Percentiles rank a stretch among this genome's conserved stretches.
Evolutionary conservation across 2,888 invertebrate genomes (phyloP).

Genomic region (Metacarcinus magister): DNA sequence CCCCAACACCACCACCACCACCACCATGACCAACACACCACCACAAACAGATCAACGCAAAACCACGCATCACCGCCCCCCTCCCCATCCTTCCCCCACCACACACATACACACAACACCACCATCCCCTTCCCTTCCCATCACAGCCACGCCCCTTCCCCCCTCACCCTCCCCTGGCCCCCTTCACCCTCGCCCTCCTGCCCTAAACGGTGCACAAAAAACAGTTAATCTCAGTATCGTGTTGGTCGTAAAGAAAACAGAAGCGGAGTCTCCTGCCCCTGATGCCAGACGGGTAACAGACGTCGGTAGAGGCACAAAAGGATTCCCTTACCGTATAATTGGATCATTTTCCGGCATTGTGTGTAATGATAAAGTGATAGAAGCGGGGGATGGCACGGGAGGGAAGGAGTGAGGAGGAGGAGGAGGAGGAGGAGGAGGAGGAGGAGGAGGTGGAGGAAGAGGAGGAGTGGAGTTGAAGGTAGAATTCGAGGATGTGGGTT

Average conservation of each 20-base stretch:
- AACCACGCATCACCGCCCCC: not conserved
- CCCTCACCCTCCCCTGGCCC: not conserved
- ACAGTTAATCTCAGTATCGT: constrained; percentile 41
- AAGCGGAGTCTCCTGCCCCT: not conserved
- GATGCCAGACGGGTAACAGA: constrained; percentile 37
- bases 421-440: not conserved
- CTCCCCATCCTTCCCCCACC: not conserved
- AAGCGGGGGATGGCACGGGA: constrained; percentile 11
- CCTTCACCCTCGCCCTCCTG: not conserved
- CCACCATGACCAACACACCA: constrained; percentile 9
- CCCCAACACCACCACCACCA: not conserved
- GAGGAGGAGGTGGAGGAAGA: not conserved
- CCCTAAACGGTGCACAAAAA: constrained; percentile 5
- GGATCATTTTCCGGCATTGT: constrained; percentile 71
- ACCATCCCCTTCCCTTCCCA: not conserved
- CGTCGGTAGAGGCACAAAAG: constrained; percentile 45
- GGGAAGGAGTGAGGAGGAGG: not conserved
- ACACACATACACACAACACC: not conserved
- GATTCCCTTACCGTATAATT: constrained; percentile 70
- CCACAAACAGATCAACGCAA: constrained; percentile 6
- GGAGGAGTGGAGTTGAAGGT: not conserved
- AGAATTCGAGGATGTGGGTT: not conserved
- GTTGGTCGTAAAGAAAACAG: constrained; percentile 45
- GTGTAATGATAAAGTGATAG: constrained; percentile 73
- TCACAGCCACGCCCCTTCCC: not conserved